Evolutionary conservation across 2,113 vertebrate species (phyloP).

Genomic region (Shinisaurus crocodilurus): DNA sequence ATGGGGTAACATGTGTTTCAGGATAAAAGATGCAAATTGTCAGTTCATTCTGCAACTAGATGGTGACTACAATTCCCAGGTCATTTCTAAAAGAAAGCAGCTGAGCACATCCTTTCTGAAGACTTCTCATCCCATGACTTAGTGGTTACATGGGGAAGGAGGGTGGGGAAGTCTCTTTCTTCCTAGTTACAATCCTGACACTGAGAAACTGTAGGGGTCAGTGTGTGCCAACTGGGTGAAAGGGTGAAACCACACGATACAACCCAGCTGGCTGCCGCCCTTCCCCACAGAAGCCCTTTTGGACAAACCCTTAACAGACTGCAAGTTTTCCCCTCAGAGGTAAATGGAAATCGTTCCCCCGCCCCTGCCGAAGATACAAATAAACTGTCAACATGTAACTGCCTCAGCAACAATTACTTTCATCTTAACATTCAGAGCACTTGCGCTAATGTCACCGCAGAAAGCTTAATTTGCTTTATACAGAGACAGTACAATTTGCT

Average conservation of each 20-base stretch:
- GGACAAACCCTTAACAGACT: background rate
- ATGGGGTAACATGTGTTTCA: background rate
- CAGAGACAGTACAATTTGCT: background rate
- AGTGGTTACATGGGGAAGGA: background rate
- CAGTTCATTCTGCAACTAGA: background rate
- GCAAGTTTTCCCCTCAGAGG: background rate
- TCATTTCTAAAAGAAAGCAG: constrained; percentile 10
- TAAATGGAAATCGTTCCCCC: background rate
- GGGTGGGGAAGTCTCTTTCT: background rate
- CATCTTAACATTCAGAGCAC: fast-evolving
- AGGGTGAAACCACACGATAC: background rate
- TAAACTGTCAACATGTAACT: background rate
- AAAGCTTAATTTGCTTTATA: background rate
- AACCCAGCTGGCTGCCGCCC: background rate
- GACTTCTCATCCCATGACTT: background rate
- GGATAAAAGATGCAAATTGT: background rate
- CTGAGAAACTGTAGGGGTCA: constrained; percentile 13
- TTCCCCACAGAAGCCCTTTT: background rate
- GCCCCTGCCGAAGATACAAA: fast-evolving
- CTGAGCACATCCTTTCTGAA: background rate
- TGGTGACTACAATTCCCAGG: background rate
- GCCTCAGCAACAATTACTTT: background rate
- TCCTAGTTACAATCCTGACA: background rate
- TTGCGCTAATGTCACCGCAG: background rate
- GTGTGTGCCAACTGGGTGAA: background rate